These are phyloP conservation scores for Microplitis mediator DNA, from an alignment of 1,140 invertebrate genomes.

Conservation along the genomic window DNA sequence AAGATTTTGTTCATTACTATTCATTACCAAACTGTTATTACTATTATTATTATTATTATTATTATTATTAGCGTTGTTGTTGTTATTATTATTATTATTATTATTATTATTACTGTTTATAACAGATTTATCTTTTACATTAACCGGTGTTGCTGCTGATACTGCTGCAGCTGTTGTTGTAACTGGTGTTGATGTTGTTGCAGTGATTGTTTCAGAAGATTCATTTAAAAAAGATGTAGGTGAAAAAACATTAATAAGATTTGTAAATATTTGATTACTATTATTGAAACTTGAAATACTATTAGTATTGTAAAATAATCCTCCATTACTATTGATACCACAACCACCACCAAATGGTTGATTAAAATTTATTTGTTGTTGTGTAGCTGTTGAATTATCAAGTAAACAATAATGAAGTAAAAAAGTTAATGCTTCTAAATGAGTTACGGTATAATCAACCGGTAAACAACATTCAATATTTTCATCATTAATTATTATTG, in stretches of 20 bases:
- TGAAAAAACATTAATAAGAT: constrained; percentile 80
- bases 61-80: not conserved
- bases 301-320: constrained; percentile 6
- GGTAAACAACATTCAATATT: constrained; percentile 62
- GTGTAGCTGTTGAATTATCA: constrained; percentile 64
- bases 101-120: no score
- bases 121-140: no score
- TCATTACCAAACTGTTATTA: not conserved
- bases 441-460: constrained; percentile 80
- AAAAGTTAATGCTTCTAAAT: constrained; percentile 83
- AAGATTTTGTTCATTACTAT: constrained; percentile 60
- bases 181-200: not conserved
- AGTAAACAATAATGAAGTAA: constrained; percentile 86
- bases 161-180: no score
- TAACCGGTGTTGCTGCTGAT: no score
- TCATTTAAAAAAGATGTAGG: constrained; percentile 62
- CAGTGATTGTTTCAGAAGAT: constrained; percentile 24
- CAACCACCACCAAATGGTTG: constrained; percentile 63
- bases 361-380: constrained; percentile 67
- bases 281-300: constrained; percentile 51
- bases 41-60: not conserved
- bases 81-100: not conserved
- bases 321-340: constrained; percentile 58
- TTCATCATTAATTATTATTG: no score
- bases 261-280: constrained; percentile 78